A percentile compares a stretch with the other conserved stretches of the same genome.
Evolutionary conservation across 2,797 vertebrate species (phyloP).

Genomic region (Hydrolagus colliei): DNA sequence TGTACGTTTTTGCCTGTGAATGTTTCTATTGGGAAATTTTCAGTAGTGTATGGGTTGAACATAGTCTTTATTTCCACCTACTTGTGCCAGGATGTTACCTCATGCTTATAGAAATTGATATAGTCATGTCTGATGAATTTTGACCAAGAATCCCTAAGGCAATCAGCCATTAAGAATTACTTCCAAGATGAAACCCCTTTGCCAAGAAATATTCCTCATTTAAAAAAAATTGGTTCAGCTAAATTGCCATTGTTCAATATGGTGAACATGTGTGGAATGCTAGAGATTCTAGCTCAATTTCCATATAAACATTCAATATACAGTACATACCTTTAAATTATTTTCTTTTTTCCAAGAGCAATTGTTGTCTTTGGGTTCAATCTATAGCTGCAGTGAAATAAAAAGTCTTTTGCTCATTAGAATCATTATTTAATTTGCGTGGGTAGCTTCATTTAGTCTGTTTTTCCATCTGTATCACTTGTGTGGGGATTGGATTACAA

Average conservation of each 20-base stretch:
- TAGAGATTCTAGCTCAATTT: slow-evolving; percentile 4
- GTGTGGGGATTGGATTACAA: neutral
- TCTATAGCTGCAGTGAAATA: neutral
- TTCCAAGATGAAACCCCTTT: neutral
- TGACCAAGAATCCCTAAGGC: neutral
- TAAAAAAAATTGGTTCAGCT: slow-evolving; percentile 38
- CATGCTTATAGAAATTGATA: neutral
- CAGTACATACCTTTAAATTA: neutral
- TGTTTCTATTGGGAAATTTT: neutral
- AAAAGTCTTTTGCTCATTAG: neutral
- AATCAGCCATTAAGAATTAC: neutral
- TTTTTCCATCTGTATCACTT: neutral
- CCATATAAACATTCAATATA: neutral
- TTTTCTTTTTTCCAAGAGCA: neutral
- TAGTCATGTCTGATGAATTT: neutral
- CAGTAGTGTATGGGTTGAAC: neutral
- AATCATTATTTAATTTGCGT: neutral
- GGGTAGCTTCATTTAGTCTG: neutral
- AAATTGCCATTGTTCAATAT: too few relatives aligned
- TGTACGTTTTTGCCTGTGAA: slow-evolving; percentile 69
- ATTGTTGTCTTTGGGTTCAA: neutral
- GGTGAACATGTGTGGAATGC: too few relatives aligned
- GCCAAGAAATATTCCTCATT: neutral
- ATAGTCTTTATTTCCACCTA: neutral
- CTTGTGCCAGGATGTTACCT: neutral